A percentile compares a stretch with the other conserved stretches of the same genome.
Conservation (phyloP, 2,797 vertebrate species). For the Natrix natrix region DNA sequence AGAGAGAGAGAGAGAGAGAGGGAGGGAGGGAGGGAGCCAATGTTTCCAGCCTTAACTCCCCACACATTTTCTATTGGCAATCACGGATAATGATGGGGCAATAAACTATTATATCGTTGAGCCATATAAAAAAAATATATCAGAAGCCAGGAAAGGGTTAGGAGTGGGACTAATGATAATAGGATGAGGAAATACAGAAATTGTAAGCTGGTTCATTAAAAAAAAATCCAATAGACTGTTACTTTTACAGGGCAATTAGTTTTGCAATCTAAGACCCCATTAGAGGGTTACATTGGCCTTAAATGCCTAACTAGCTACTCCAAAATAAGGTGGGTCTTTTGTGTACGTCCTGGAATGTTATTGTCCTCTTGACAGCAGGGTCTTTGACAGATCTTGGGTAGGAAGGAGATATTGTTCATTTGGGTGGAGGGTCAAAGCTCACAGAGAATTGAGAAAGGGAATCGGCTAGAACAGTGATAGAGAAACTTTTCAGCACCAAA, state of each 20-base stretch:
- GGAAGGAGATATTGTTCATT: neutral
- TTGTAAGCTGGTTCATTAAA: slow-evolving; percentile 55
- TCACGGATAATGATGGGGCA: rapidly evolving
- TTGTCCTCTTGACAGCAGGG: neutral
- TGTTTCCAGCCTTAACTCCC: neutral
- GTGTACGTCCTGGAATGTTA: neutral
- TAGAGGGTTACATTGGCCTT: slow-evolving; percentile 31
- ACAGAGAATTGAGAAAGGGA: neutral
- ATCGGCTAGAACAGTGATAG: neutral
- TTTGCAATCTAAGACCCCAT: slow-evolving; percentile 10
- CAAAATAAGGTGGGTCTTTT: slow-evolving; percentile 4
- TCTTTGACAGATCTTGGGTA: neutral
- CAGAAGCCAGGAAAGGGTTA: slow-evolving; percentile 29
- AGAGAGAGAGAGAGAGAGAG: no score
- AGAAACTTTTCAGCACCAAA: no score
- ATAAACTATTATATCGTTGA: neutral
- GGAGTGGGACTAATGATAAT: slow-evolving; percentile 45
- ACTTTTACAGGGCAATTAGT: slow-evolving; percentile 63
- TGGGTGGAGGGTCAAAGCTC: neutral
- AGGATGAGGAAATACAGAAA: slow-evolving; percentile 25
- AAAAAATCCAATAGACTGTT: slow-evolving; percentile 56
- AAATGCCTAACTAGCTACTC: slow-evolving; percentile 30
- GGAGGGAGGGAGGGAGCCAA: neutral
- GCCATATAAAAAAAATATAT: neutral
- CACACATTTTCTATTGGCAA: neutral